Conservation (phyloP, 2,113 vertebrate species). For the Pseudolaguvia tuberculata region DNA sequence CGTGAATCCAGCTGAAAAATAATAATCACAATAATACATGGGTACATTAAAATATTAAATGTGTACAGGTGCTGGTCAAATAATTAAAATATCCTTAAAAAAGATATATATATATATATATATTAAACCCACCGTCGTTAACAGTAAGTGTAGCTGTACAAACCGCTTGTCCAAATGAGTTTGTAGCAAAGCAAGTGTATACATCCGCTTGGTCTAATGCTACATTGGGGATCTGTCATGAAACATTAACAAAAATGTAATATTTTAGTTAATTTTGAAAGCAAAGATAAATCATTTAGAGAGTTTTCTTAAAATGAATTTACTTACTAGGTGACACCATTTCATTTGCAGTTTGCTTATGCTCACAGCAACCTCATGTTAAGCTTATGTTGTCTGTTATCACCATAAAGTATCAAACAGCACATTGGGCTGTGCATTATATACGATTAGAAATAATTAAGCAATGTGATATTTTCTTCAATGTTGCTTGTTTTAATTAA, state of each 20-base stretch:
- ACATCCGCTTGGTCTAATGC: constrained; percentile 68
- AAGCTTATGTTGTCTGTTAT: not conserved
- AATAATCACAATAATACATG: not conserved
- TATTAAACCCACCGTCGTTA: constrained; percentile 72
- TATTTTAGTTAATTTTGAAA: not conserved
- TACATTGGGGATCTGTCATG: constrained; percentile 71
- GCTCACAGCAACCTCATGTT: not conserved
- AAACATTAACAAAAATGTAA: not conserved
- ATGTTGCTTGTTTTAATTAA: not conserved
- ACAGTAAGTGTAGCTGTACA: constrained; percentile 74
- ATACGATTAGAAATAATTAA: not conserved
- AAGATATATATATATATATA: not conserved
- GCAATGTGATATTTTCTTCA: not conserved
- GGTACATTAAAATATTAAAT: not conserved
- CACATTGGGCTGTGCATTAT: not conserved
- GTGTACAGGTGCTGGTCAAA: too few species aligned
- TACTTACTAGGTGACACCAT: not conserved
- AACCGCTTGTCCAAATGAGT: constrained; percentile 74
- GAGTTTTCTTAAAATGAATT: not conserved
- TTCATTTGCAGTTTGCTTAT: not conserved
- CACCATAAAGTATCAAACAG: not conserved
- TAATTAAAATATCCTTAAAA: too few species aligned
- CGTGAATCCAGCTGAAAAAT: constrained; percentile 68
- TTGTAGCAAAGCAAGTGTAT: constrained; percentile 77
- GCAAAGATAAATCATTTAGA: not conserved